Evolutionary conservation across 2,797 vertebrate genomes (phyloP), one percentile per base, ranked within the genome.

Genomic region (Nasua narica): DNA sequence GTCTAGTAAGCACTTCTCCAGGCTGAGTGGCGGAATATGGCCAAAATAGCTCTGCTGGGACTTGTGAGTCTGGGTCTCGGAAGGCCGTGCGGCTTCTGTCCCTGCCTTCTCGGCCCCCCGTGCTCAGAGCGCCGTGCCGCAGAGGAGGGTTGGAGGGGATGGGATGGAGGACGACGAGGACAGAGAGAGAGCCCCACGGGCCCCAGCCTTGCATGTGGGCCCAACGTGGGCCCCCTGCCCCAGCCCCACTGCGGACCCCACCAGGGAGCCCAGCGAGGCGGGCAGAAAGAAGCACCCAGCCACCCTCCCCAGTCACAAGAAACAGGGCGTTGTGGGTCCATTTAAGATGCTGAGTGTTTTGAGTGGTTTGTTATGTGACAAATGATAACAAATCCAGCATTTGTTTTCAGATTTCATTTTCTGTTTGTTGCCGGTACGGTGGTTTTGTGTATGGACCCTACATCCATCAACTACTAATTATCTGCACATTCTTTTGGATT

Each of bases 371-470:
- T n/a, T 56, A 43, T 2, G 12, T 21, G 32, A 19, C 74, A 29
- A 10, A n/a, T 5, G 50, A n/a, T 32, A 43, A 54, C 13, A 5
- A 50, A 58, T 35, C 35, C 50, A 35, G 43, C 0, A 4, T 81
- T n/a, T 84, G 60, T 32, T 94, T 90, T 58, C 67, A 76, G 69
- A 46, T 58, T 40, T 77, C 15, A 16, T 27, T 32, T 62, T 58
- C 88, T 18, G 21, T 54, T 50, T 46, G 54, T n/a, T n/a, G 3
- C 43, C 8, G 16, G 11, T 16, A n/a, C 11, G 18, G 29, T 29
- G 50, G 29, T n/a, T 1, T 19, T 12, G 9, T 5, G 3, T 2
- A 19, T 50, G 0, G 5, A 19, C 46, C 15, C 18, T 12, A 7
- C 43, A 32, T 19, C 9, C 29, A 6, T 50, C 74, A 19, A 2